phyloP scores from a whole-genome alignment of 2,113 vertebrate genomes.

The Actenoides hombroni region DNA sequence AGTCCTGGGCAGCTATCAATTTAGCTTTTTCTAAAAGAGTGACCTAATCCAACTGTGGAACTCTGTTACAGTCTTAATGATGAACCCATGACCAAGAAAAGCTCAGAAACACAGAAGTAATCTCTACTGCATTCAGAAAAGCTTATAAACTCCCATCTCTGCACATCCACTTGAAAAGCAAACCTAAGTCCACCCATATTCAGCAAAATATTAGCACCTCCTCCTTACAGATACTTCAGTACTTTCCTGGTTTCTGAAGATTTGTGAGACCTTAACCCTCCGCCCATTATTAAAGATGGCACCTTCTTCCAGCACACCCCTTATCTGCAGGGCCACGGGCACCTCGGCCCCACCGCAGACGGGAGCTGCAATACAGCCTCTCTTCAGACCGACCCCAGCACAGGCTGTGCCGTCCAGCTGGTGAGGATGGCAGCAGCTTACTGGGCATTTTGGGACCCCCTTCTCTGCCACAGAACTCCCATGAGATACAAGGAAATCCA shows the following conservation, averaged over 20 bases:
- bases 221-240: neutral
- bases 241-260: neutral
- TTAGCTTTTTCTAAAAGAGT: neutral
- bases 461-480: neutral
- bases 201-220: neutral
- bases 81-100: neutral
- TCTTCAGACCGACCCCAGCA: neutral
- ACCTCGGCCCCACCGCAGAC: neutral
- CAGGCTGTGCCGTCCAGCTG: neutral
- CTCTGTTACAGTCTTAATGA: neutral
- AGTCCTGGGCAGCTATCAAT: neutral
- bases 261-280: neutral
- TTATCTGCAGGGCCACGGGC: neutral
- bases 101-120: neutral
- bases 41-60: neutral
- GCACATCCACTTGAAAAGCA: neutral
- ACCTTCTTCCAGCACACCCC: neutral
- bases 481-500: neutral
- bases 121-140: neutral
- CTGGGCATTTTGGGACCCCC: too few species aligned
- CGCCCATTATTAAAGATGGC: neutral
- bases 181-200: neutral
- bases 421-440: neutral
- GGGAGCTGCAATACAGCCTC: neutral
- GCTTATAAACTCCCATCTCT: neutral